Evolutionary conservation across 1,140 invertebrate genomes (phyloP), one percentile per base, ranked within the genome.

Genomic region (Yoshiicerus persimilis): DNA sequence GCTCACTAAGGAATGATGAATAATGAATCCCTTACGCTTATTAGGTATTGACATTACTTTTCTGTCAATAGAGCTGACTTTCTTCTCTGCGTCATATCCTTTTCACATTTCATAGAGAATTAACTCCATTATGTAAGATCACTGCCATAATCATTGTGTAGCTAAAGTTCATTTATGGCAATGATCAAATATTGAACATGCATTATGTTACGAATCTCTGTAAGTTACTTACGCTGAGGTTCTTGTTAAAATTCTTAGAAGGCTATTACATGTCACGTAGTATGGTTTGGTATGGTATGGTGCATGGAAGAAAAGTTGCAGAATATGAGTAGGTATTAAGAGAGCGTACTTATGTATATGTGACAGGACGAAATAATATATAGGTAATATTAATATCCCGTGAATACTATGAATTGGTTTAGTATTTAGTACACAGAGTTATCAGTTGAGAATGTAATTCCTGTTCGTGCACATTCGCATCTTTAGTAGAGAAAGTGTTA

Each of bases 11-110:
- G 30, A 80, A n/a, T 80, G 75, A 36, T 80, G 75, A n/a, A 34
- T n/a, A 80, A 36, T 80, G 75, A 80, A 80, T 80, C 32, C 27
- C 32, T 80, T 34, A 80, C 34, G 75, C 75, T 80, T 80, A 80
- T 80, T 80, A 80, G 75, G 75, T 34, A 80, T 80, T 80, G 75
- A 38, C 75, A 80, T 80, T 80, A 80, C 75, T 80, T 32, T n/a
- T 80, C 75, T 80, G 75, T 80, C 75, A 80, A 80, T 80, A 36
- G 75, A 32, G n/a, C 38, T 20, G 75, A 80, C 75, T 80, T 80
- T 80, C 75, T 80, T 80, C 75, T 80, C 32, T n/a, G 25, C 66
- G 66, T 70, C 30, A 70, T n/a, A 80, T 36, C 75, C 75, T 80
- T 80, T 80, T 34, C 32, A 32, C 20, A 36, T 80, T 36, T 80